Evolutionary conservation across 2,113 vertebrate genomes (phyloP), one percentile per base, ranked within the genome.

Genomic region (Callocephalon fimbriatum): DNA sequence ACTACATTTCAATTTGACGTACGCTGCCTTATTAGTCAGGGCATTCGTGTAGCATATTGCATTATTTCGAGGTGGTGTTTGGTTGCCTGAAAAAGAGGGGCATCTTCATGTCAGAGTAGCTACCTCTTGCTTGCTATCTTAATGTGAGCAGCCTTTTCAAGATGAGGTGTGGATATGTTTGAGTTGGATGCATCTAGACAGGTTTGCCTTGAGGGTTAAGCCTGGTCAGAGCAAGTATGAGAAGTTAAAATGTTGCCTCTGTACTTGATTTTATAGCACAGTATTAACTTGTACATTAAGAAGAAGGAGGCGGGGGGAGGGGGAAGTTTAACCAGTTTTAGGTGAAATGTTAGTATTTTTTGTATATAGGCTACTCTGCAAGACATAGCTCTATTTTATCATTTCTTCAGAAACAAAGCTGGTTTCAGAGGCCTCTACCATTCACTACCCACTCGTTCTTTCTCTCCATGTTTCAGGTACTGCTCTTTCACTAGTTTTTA

Each of bases 1-100:
- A 0, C 32, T 63, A 6, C 2, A 3, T 38, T 68, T 88, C 0
- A 0, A 10, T 31, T 42, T 78, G 20, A 7, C 22, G 77, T 40
- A 29, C 1, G 5, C 44, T 70, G 19, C n/a, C 45, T 37, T 51
- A 32, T 50, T 63, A 29, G 44, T 92, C n/a, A 25, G 44, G 56
- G 13, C 37, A 17, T 88, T 23, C 6, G 9, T 14, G 10, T 27
- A 21, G 18, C 10, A 5, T 63, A 58, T 84, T 68, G 48, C n/a
- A 4, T 53, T 88, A 53, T 16, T 70, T 47, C 40, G 22, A 37
- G 54, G 19, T 37, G n/a, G 3, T 59, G 44, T 32, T 59, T 65
- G 29, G 29, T 29, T 65, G 44, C 45, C 5, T 65, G 42, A 47
- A 73, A 50, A 13, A 66, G 22, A 68, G 56, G 10, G 27, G 12